Base-by-base conservation (phyloP, 92 coral and sea anemone species). In the Desmophyllum pertusum region DNA sequence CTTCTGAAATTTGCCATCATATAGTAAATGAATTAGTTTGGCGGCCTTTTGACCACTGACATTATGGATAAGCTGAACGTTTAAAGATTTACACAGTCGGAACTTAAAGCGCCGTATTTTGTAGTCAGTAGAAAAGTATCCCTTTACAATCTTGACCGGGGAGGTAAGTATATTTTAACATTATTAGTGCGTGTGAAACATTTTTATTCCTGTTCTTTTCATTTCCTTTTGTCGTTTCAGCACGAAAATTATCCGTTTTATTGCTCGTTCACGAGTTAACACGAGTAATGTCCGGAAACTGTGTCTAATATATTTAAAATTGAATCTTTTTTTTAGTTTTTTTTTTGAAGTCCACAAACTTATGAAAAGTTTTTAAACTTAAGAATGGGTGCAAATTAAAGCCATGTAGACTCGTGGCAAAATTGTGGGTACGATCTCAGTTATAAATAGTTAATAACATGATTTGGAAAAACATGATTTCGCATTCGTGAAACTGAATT, bases 91-190 rank as follows among this genome's bases (percentile, higher is more conserved):
- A 17, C 45, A 3, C 84, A 33, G 70, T 55, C 23, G 81, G 66
- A 70, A 36, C 65, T 29, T 15, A 17, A 6, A 57, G 8, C 65
- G 10, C 73, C 10, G 18, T 9, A 67, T 67, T 67, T 15, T 67
- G 45, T 37, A 27, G 76, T 13, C 76, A 63, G 77, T 68, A 80
- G 63, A 63, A 43, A 33, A 42, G 31, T 64, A 21, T 45, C 43
- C 25, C 33, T 30, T 66, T 43, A 23, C 27, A 42, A 64, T 11
- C 81, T 19, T 55, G 35, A 25, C 67, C n/a, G 31, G n/a, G 76
- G 84, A 80, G 84, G 84, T 69, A 11, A 38, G 65, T 80, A 35
- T 68, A 80, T 29, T 50, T 68, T 80, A 68, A 31, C 39, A 40
- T 15, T 17, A 43, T 37, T 39, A 23, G 14, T 29, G 23, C 82